Evolutionary conservation across 2,113 vertebrate species (phyloP).

Genomic region (Meles meles): DNA sequence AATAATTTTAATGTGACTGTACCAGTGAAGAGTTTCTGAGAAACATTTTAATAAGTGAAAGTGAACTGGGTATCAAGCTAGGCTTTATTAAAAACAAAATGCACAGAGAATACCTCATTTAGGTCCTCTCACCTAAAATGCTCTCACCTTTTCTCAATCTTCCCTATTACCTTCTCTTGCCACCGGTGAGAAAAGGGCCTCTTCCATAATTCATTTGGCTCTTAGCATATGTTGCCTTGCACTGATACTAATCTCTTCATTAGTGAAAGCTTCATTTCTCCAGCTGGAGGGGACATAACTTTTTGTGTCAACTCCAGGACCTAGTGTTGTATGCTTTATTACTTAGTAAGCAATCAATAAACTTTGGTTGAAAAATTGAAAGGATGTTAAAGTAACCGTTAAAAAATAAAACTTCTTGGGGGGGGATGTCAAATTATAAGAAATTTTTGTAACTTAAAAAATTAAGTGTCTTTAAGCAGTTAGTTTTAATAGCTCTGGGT

Average conservation of each 20-base stretch:
- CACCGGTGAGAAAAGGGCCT: not conserved
- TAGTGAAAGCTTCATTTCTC: not conserved
- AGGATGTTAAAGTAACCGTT: not conserved
- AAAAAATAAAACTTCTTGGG: not conserved
- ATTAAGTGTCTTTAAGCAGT: not conserved
- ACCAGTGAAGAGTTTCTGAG: conserved; percentile 3
- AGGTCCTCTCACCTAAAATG: not conserved
- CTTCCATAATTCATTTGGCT: not conserved
- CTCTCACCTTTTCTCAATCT: not conserved
- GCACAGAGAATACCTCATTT: not conserved
- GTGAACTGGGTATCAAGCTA: not conserved
- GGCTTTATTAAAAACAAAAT: not conserved
- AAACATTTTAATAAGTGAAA: not conserved
- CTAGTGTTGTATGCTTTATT: not conserved
- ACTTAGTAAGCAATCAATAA: not conserved
- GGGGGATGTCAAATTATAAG: not conserved
- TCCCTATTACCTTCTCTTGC: not conserved
- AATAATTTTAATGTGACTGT: not conserved
- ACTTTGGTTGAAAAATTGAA: conserved; percentile 4
- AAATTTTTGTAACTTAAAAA: conserved; percentile 18
- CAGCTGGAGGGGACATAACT: not conserved
- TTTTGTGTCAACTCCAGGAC: not conserved
- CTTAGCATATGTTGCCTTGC: not conserved
- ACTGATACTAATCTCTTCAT: not conserved
- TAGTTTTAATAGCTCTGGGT: not conserved